Conservation (phyloP, 2,113 vertebrate genomes). For the Pedetes capensis region DNA sequence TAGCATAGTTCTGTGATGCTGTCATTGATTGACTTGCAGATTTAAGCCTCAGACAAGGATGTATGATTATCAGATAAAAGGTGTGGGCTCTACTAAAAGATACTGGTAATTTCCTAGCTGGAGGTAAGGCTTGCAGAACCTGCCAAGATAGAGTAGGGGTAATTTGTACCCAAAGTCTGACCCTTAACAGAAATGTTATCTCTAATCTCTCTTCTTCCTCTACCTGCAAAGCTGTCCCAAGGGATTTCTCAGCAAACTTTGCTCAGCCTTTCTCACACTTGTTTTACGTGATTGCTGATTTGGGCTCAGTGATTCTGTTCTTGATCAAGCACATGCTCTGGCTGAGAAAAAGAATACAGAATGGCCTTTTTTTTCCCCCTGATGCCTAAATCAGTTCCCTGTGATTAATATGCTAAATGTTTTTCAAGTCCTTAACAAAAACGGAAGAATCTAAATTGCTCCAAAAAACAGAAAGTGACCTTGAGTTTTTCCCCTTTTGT, state of each 20-base stretch:
- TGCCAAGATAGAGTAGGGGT: not conserved
- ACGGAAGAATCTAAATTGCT: not conserved
- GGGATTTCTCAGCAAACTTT: not conserved
- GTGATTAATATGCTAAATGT: not conserved
- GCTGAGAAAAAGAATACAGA: not conserved
- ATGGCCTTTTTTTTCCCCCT: not conserved
- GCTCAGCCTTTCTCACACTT: not conserved
- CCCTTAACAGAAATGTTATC: not conserved
- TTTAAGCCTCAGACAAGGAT: slow-evolving; percentile 15
- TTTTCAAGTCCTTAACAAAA: not conserved
- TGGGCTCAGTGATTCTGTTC: not conserved
- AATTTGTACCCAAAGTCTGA: not conserved
- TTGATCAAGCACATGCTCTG: not conserved
- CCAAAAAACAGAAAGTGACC: not conserved
- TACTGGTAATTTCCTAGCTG: not conserved
- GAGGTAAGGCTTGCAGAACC: not conserved
- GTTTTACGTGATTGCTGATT: not conserved
- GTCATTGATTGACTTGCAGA: slow-evolving; percentile 33
- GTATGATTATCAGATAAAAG: not conserved
- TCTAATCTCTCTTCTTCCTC: not conserved
- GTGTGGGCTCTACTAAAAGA: not conserved
- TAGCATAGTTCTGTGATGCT: not conserved
- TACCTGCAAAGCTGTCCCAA: not conserved
- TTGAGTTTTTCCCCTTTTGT: not conserved
- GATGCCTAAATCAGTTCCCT: not conserved